These are phyloP conservation scores for Proteles cristata DNA, from an alignment of 2,113 vertebrate species.

Conservation along the genomic window DNA sequence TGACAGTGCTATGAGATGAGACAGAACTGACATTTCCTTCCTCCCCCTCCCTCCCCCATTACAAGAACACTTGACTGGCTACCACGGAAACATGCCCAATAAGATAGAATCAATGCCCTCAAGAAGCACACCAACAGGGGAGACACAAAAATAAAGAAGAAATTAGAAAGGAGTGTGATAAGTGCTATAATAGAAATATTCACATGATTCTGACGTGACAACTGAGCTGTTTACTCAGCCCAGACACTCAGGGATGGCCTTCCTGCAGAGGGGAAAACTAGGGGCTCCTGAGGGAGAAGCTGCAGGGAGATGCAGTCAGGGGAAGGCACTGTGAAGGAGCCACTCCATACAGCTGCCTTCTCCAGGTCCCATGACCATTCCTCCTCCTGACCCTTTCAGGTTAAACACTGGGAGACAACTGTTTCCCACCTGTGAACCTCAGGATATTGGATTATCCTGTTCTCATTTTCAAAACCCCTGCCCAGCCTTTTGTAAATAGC, in stretches of 20 bases:
- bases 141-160: background rate
- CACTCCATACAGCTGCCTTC: background rate
- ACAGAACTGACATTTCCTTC: background rate
- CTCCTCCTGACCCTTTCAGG: background rate
- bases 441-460: background rate
- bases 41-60: background rate
- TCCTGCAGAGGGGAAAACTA: background rate
- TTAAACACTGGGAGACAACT: background rate
- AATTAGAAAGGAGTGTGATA: background rate
- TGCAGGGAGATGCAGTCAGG: background rate
- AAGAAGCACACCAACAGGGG: background rate
- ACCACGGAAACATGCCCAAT: background rate
- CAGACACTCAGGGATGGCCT: background rate
- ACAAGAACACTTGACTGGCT: background rate
- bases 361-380: background rate
- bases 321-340: background rate
- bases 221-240: background rate
- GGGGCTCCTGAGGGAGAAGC: background rate
- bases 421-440: background rate
- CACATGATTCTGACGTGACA: background rate
- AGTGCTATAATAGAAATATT: background rate
- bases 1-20: background rate
- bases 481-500: background rate
- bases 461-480: constrained; percentile 17
- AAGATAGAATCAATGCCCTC: background rate